Percentiles rank a stretch among this genome's conserved stretches.
Conservation (phyloP, 2,888 invertebrate genomes). For the Limnephilus auricula region DNA sequence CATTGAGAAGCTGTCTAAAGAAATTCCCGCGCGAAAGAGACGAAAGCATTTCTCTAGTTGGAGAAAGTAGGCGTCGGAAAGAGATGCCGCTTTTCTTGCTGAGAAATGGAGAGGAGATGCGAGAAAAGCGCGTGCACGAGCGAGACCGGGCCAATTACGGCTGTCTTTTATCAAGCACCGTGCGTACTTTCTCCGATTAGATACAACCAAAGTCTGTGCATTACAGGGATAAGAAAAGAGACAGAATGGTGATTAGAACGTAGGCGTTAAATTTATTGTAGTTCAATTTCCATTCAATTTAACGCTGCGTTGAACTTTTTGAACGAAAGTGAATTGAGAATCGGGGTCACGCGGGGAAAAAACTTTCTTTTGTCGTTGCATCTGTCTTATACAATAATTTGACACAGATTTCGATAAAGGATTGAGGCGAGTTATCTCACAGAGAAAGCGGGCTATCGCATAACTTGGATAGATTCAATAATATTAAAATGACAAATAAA, state of each 20-base stretch:
- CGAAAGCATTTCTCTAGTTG: slow-evolving; percentile 43
- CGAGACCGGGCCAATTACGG: slow-evolving; percentile 37
- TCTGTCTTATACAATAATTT: slow-evolving; percentile 24
- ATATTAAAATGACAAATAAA: neutral
- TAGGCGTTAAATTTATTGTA: neutral
- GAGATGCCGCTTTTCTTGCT: slow-evolving; percentile 47
- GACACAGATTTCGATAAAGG: slow-evolving; percentile 39
- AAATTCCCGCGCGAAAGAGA: slow-evolving; percentile 60
- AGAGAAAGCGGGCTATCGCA: slow-evolving; percentile 36
- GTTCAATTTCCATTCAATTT: slow-evolving; percentile 54
- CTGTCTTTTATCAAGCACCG: slow-evolving; percentile 35
- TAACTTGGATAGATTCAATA: neutral
- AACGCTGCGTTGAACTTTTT: slow-evolving; percentile 49
- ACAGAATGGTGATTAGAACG: neutral
- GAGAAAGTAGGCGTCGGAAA: slow-evolving; percentile 58
- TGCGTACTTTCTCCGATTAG: slow-evolving; percentile 57
- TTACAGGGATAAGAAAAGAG: slow-evolving; percentile 38
- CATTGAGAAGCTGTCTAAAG: slow-evolving; percentile 52
- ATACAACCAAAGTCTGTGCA: neutral
- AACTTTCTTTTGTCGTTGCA: slow-evolving; percentile 45
- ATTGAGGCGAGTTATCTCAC: slow-evolving; percentile 22
- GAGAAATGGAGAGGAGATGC: slow-evolving; percentile 52
- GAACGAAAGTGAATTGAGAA: slow-evolving; percentile 63
- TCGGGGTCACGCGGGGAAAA: slow-evolving; percentile 58
- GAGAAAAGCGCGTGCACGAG: slow-evolving; percentile 34